Evolutionary conservation across 2,888 invertebrate genomes (phyloP).

Genomic region (Tipula helvola): DNA sequence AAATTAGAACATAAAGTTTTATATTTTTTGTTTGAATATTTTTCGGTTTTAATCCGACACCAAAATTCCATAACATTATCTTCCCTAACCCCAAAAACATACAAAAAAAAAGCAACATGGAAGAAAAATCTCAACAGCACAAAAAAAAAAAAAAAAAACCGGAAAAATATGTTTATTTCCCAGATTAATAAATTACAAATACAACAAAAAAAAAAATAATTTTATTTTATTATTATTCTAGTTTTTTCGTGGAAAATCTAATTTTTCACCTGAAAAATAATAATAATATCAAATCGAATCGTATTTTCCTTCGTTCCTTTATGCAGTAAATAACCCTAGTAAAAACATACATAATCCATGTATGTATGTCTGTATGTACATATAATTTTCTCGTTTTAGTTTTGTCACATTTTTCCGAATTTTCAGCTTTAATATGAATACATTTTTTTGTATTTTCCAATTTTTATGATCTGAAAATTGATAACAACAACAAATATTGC

Average conservation of each 20-base stretch:
- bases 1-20: not conserved
- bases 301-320: not conserved
- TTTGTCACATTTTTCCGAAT: not conserved
- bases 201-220: not conserved
- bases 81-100: not conserved
- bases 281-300: not conserved
- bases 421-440: not conserved
- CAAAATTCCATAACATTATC: not conserved
- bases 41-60: not conserved
- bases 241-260: conserved; percentile 4
- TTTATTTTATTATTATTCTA: not conserved
- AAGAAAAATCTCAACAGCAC: not conserved
- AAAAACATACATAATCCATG: not conserved
- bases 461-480: not conserved
- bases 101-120: not conserved
- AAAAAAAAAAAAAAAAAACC: not conserved
- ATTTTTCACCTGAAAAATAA: not conserved
- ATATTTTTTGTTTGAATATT: not conserved
- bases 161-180: not conserved
- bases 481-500: not conserved
- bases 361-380: not conserved
- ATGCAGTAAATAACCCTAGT: not conserved
- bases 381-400: not conserved
- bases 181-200: conserved; percentile 4
- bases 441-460: not conserved